Conservation (phyloP, 2,113 vertebrate genomes). For the Otocyon megalotis region DNA sequence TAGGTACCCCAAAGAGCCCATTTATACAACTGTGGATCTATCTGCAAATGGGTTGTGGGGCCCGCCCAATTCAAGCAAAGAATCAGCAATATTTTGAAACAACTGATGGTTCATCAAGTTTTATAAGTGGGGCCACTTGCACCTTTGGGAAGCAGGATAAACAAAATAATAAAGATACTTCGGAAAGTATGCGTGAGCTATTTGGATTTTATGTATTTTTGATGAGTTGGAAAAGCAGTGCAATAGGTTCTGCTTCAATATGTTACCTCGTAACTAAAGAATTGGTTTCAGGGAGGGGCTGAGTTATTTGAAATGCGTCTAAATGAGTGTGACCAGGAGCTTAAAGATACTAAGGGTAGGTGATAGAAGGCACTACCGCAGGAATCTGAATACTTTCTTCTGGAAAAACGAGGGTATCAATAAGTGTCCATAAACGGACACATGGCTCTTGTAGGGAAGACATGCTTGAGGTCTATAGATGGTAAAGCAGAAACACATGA, state of each 20-base stretch:
- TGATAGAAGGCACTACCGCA: neutral
- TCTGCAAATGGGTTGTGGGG: neutral
- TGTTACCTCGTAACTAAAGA: neutral
- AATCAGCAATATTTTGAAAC: conserved; percentile 32
- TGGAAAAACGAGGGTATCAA: neutral
- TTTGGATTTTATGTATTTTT: conserved; percentile 60
- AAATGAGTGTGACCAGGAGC: neutral
- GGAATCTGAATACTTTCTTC: neutral
- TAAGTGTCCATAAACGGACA: neutral
- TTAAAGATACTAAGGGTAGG: neutral
- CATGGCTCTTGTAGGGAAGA: neutral
- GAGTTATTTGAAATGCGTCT: neutral
- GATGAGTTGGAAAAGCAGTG: conserved; percentile 30
- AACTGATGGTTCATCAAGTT: conserved; percentile 29
- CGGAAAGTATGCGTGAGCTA: neutral
- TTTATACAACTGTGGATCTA: neutral
- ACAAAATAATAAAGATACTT: conserved; percentile 55
- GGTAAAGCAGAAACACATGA: neutral
- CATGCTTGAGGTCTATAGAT: neutral
- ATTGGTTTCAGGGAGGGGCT: neutral
- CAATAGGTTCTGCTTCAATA: neutral
- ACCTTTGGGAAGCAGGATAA: conserved; percentile 37
- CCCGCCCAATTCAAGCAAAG: neutral
- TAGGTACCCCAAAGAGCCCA: neutral
- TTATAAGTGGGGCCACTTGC: neutral